phyloP scores from a whole-genome alignment of 2,797 vertebrate genomes.

The Lateolabrax maculatus region DNA sequence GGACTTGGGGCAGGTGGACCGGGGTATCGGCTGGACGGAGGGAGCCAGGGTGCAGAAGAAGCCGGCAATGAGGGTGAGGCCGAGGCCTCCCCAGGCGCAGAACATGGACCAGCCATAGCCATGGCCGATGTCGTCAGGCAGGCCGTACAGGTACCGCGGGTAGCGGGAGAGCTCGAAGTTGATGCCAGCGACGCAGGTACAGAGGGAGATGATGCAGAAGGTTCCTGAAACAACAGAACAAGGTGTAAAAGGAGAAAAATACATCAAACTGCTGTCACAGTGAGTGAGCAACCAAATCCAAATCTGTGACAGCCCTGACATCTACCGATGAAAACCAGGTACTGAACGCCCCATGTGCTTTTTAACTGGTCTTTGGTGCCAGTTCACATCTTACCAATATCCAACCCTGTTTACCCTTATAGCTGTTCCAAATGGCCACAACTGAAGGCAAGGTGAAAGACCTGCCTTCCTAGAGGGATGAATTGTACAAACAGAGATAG shows the following conservation, averaged over 20 bases:
- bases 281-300: neutral
- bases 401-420: neutral
- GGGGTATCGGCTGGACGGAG: constrained; percentile 96
- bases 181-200: constrained; percentile 98
- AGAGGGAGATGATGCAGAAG: constrained; percentile 99
- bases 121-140: constrained; percentile 97
- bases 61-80: constrained; percentile 97
- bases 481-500: neutral
- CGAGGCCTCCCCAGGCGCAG: constrained; percentile 98
- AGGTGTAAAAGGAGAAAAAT: neutral
- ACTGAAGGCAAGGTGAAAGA: neutral
- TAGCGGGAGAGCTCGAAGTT: constrained; percentile 99
- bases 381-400: neutral
- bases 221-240: constrained; percentile 87
- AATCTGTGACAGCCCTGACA: constrained; percentile 38
- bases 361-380: neutral
- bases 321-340: constrained; percentile 37
- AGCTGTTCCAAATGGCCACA: neutral
- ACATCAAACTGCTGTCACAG: neutral
- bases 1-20: constrained; percentile 97
- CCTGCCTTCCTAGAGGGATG: too few species aligned
- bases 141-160: constrained; percentile 95
- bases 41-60: constrained; percentile 99
- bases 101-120: constrained; percentile 99
- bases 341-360: neutral